Evolutionary conservation across 2,113 vertebrate genomes (phyloP), one percentile per base, ranked within the genome.

Genomic region (Oriolus oriolus): DNA sequence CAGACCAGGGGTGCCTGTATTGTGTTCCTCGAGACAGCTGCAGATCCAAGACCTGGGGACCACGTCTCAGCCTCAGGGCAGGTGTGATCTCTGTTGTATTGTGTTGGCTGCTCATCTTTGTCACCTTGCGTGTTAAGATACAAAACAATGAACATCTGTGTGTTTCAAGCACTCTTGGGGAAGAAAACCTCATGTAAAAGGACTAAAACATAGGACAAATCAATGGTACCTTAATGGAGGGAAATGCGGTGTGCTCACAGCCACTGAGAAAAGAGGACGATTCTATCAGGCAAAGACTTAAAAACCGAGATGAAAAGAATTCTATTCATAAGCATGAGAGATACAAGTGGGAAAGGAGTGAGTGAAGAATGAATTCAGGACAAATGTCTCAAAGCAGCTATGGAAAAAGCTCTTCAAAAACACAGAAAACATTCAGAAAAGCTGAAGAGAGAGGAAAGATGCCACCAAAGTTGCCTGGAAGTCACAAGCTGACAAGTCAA

Each of bases 401-500:
- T 41, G 59, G 57, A 47, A 83, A 80, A 92, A 68, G 6, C 6
- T 65, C 84, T 83, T 61, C n/a, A 82, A 63, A 87, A 71, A 8
- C 28, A 73, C 17, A 70, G 15, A 88, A 83, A 87, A 87, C 4
- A 0, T 78, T 91, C 30, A 49, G 69, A 82, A 86, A 96, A 94
- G 19, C 60, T 81, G 57, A 96, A 92, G 64, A n/a, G 41, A 93
- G 53, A 84, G 39, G 42, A 84, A 95, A 70, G 89, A 93, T 89
- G 84, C 76, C 87, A 89, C 80, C 73, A 68, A 90, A 92, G 74
- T 45, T 89, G 94, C 95, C 95, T 95, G 84, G 89, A 91, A 95
- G 95, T 94, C 84, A 95, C 45, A 52, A 95, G 24, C 76, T 97
- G 95, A 90, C 96, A 96, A 90, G 68, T 63, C 80, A 89, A 93